Evolutionary conservation across 2,797 vertebrate species (phyloP).

Genomic region (Lates japonicus): DNA sequence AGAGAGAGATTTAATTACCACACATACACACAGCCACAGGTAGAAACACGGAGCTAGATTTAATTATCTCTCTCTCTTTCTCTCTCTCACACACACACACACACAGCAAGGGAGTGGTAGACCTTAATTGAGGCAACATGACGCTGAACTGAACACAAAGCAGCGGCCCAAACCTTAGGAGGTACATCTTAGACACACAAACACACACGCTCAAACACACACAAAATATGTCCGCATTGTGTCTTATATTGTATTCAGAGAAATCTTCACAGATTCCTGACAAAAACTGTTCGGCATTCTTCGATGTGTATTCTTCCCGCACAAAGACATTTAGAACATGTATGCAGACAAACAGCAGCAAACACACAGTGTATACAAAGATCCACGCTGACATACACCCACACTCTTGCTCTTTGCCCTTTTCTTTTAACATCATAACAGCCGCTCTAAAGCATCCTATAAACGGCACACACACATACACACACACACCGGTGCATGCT

Average conservation of each 20-base stretch:
- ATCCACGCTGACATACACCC: slow-evolving; percentile 15
- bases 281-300: background rate
- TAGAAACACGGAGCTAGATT: slow-evolving; percentile 66
- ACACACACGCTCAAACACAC: background rate
- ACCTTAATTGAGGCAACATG: slow-evolving; percentile 57
- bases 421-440: slow-evolving; percentile 37
- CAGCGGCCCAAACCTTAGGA: slow-evolving; percentile 35
- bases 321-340: background rate
- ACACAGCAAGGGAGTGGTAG: slow-evolving; percentile 31
- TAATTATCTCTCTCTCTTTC: slow-evolving; percentile 61
- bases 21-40: slow-evolving; percentile 69
- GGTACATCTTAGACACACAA: slow-evolving; percentile 30
- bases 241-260: background rate
- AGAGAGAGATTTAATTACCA: slow-evolving; percentile 76
- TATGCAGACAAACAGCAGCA: slow-evolving; percentile 5
- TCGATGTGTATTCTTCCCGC: background rate
- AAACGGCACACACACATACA: slow-evolving; percentile 25
- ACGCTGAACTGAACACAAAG: slow-evolving; percentile 55
- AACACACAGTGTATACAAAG: slow-evolving; percentile 8
- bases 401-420: slow-evolving; percentile 29
- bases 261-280: background rate
- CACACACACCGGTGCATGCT: slow-evolving; percentile 1
- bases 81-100: slow-evolving; percentile 6
- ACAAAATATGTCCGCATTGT: background rate
- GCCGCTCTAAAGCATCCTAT: slow-evolving; percentile 18